Base-by-base conservation (phyloP, 53 echinoderm and acorn worm species). In the Henricia sp. region DNA sequence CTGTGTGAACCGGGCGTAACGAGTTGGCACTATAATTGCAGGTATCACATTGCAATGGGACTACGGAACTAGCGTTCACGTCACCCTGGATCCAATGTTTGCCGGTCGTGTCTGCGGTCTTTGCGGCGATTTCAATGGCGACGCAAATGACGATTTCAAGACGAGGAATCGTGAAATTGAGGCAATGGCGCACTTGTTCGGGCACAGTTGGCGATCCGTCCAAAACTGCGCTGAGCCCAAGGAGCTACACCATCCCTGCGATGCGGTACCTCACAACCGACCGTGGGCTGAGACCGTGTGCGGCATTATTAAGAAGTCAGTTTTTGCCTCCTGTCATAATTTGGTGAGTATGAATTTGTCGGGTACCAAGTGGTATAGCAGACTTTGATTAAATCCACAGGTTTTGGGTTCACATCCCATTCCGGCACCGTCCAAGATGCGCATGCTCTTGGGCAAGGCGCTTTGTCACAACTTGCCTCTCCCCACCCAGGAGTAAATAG, bases 51-150 rank as follows among this genome's bases (percentile, higher is more conserved):
- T 96, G 8, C 71, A 67, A 19, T 96, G 96, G 96, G 94, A 96
- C 72, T 27, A 39, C 3, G 92, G 88, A 3, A 96, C 94, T 4
- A 78, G 89, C n/a, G 23, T 96, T 14, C 84, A 67, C 41, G 64
- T 96, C 29, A 85, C 88, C 37, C 86, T 96, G 12, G 90, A 87
- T 23, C 75, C 94, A 3, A 11, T 43, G n/a, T 75, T 82, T 58
- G 70, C 60, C 8, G 78, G 74, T 1, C 70, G 68, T 13, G 84
- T 90, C 19, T 96, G 96, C 40, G 96, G 96, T 76, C 86, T 96
- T 42, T 96, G 96, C 57, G 96, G 94, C 28, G 82, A 92, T 59
- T 96, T 91, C 72, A 83, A 96, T 74, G 90, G 86, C 23, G 88
- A 90, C 44, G 87, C 75, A 13, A 87, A 73, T 17, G 83, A 96